Percentiles rank a stretch among this genome's conserved stretches.
Conservation (phyloP, 1,140 invertebrate species). For the Zaprionus vittiger region DNA sequence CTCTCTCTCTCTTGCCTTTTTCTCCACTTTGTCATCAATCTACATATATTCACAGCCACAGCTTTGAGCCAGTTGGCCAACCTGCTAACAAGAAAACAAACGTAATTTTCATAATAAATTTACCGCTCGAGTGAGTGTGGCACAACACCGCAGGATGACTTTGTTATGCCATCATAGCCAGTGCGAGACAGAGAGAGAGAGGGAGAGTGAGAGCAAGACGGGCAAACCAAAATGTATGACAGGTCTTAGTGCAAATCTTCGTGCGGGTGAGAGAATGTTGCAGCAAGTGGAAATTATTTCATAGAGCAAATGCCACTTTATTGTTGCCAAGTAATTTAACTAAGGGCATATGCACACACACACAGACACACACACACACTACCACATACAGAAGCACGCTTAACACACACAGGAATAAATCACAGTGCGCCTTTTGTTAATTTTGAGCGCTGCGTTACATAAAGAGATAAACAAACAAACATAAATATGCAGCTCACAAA, state of each 20-base stretch:
- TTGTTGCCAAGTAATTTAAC: slow-evolving; percentile 83
- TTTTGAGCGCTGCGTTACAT: slow-evolving; percentile 50
- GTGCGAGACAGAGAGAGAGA: neutral
- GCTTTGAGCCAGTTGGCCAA: slow-evolving; percentile 23
- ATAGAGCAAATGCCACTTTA: slow-evolving; percentile 75
- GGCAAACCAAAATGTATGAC: slow-evolving; percentile 38
- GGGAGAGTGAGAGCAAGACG: neutral
- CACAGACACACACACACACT: slow-evolving; percentile 12
- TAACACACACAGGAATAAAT: slow-evolving; percentile 1
- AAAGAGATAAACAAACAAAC: slow-evolving; percentile 31
- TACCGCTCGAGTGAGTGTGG: slow-evolving; percentile 56
- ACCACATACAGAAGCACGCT: slow-evolving; percentile 1
- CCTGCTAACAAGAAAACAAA: slow-evolving; percentile 51
- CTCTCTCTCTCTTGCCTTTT: neutral
- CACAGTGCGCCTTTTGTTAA: slow-evolving; percentile 42
- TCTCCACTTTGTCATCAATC: neutral
- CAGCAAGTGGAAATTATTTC: slow-evolving; percentile 60
- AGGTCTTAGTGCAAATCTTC: slow-evolving; percentile 18
- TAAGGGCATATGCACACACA: slow-evolving; percentile 53
- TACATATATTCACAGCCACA: slow-evolving; percentile 19
- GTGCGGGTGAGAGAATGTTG: slow-evolving; percentile 10
- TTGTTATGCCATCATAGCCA: slow-evolving; percentile 31
- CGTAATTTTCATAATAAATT: slow-evolving; percentile 77
- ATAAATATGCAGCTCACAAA: slow-evolving; percentile 19
- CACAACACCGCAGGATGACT: slow-evolving; percentile 57